Conservation (phyloP, 1,140 invertebrate species). For the Vanessa atalanta region DNA sequence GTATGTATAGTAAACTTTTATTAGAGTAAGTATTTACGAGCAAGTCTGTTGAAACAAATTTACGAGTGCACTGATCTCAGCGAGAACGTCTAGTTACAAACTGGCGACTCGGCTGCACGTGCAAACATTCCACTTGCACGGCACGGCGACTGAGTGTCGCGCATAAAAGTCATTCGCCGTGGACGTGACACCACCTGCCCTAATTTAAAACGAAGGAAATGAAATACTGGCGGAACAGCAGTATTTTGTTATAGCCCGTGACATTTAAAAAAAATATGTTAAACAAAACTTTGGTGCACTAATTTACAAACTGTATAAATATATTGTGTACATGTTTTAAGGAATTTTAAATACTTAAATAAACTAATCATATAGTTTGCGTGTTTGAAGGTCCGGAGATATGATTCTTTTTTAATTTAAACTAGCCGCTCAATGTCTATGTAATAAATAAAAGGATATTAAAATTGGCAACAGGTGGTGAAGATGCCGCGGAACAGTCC, state of each 20-base stretch:
- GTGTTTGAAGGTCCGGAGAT: no score
- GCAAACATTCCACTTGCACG: slow-evolving; percentile 6
- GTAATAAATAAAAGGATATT: no score
- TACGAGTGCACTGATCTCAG: neutral
- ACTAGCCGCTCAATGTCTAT: no score
- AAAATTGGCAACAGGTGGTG: no score
- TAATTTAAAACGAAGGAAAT: slow-evolving; percentile 27
- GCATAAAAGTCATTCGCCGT: slow-evolving; percentile 25
- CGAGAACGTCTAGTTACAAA: neutral
- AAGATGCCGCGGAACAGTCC: no score
- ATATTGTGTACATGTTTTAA: neutral
- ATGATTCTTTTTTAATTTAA: no score
- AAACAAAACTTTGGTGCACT: neutral
- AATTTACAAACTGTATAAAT: neutral
- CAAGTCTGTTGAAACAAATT: slow-evolving; percentile 1
- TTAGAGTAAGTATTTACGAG: neutral
- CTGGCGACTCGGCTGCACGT: neutral
- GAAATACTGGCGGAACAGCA: slow-evolving; percentile 16
- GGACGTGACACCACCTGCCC: slow-evolving; percentile 27
- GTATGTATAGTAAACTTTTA: no score
- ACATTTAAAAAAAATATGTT: neutral
- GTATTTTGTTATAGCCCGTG: neutral
- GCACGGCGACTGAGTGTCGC: slow-evolving; percentile 11
- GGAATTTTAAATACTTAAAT: no score
- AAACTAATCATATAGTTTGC: no score